These are phyloP conservation scores for Ursus arctos DNA, from an alignment of 2,113 vertebrate genomes.

Conservation along the genomic window DNA sequence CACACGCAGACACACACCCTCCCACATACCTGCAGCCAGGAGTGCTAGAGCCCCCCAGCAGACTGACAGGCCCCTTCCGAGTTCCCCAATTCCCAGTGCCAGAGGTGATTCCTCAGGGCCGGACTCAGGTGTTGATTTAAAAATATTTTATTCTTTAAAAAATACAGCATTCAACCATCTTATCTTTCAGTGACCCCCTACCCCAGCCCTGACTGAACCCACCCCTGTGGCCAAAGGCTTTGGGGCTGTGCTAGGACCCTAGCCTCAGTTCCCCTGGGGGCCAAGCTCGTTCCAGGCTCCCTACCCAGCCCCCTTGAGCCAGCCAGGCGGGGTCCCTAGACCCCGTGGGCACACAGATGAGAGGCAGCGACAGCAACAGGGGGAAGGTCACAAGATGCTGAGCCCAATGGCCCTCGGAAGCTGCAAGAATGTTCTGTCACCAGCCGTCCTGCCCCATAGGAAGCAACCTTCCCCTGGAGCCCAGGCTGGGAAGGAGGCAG, in stretches of 20 bases:
- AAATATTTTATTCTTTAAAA: constrained; percentile 89
- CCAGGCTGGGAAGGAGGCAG: constrained; percentile 56
- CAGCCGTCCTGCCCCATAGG: neutral
- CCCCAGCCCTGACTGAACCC: neutral
- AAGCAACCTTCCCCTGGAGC: neutral
- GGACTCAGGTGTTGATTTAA: constrained; percentile 80
- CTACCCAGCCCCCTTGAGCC: neutral
- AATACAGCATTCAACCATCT: constrained; percentile 85
- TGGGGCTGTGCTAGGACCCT: neutral
- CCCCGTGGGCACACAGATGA: neutral
- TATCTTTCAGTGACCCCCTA: constrained; percentile 55
- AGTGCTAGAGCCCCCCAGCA: neutral
- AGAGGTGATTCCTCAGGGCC: neutral
- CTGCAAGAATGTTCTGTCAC: neutral
- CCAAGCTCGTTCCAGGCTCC: neutral
- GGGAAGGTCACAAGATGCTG: neutral
- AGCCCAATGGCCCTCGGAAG: neutral
- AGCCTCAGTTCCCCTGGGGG: neutral
- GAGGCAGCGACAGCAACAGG: neutral
- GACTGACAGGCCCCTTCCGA: neutral
- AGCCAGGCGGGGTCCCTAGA: neutral
- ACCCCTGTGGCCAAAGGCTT: constrained; percentile 32
- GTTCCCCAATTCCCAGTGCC: neutral
- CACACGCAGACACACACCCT: neutral
- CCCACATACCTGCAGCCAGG: neutral